Evolutionary conservation across 2,113 vertebrate species (phyloP), one percentile per base, ranked within the genome.

Genomic region (Shinisaurus crocodilurus): DNA sequence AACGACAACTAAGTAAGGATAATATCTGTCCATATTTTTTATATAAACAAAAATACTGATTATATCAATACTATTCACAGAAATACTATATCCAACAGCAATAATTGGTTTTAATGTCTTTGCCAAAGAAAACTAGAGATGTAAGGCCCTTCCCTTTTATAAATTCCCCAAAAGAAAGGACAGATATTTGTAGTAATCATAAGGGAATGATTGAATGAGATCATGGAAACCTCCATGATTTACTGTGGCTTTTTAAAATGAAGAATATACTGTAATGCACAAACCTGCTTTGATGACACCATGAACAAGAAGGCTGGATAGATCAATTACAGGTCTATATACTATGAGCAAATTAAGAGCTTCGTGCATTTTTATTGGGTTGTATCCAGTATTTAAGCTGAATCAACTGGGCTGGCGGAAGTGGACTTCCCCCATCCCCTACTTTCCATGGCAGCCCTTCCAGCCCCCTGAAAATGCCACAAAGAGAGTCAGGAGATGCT

Each of bases 151-250:
- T 88, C 45, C 63, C 75, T 75, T 76, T 85, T 85, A 85, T 67
- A 90, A 37, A 79, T 79, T 85, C 34, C 34, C 74, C 45, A 27
- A 90, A 77, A 90, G 74, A 86, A 86, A 70, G 48, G 48, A 70
- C 40, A 37, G 45, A 80, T 80, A 86, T 90, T 40, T 57, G 65
- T 69, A 90, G 65, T 83, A 86, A 70, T 70, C 75, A 80, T 85
- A 86, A 86, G 63, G 65, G 89, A 90, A 86, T 86, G 74, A 95
- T 83, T 85, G 92, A 94, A 86, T 96, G 95, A 96, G 95, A 95
- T 96, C 95, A 96, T 96, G 96, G 96, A 96, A 96, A 95, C 94
- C 65, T 54, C 86, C 63, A 85, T 37, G 34, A 82, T 94, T 96
- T 93, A 93, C 94, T 94, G 94, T 95, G 92, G 94, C 91, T 95